Percentiles rank a stretch among this genome's conserved stretches.
Evolutionary conservation across 1,140 invertebrate genomes (phyloP).

Genomic region (Drosophila sp.): DNA sequence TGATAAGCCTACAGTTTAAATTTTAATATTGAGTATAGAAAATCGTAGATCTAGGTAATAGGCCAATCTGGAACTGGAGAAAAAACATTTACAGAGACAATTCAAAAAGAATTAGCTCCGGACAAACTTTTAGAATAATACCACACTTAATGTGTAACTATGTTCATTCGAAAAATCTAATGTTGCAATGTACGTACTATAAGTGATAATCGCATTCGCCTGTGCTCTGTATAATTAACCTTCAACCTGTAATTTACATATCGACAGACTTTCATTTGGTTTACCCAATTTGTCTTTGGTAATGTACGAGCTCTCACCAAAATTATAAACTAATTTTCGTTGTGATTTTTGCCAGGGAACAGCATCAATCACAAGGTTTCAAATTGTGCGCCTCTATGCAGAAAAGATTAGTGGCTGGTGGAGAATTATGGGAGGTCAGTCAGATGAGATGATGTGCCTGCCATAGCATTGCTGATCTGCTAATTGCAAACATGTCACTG

Average conservation of each 20-base stretch:
- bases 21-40: too few relatives aligned
- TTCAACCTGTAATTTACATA: neutral
- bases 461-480: slow-evolving; percentile 33
- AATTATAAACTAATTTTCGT: slow-evolving; percentile 9
- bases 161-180: neutral
- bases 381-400: neutral
- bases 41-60: too few relatives aligned
- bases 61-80: too few relatives aligned
- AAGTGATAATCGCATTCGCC: neutral
- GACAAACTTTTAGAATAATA: too few relatives aligned
- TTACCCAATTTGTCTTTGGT: slow-evolving; percentile 1
- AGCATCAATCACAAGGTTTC: slow-evolving; percentile 1
- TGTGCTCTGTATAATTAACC: neutral
- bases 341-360: neutral
- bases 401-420: neutral
- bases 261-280: neutral
- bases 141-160: too few relatives aligned
- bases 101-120: too few relatives aligned
- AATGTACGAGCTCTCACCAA: neutral
- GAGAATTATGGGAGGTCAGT: neutral
- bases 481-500: slow-evolving; percentile 77
- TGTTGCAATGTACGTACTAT: neutral
- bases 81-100: too few relatives aligned
- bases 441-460: slow-evolving; percentile 8
- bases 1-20: too few relatives aligned